These are phyloP conservation scores for Orussus abietinus DNA, from an alignment of 1,140 invertebrate species.

Conservation along the genomic window DNA sequence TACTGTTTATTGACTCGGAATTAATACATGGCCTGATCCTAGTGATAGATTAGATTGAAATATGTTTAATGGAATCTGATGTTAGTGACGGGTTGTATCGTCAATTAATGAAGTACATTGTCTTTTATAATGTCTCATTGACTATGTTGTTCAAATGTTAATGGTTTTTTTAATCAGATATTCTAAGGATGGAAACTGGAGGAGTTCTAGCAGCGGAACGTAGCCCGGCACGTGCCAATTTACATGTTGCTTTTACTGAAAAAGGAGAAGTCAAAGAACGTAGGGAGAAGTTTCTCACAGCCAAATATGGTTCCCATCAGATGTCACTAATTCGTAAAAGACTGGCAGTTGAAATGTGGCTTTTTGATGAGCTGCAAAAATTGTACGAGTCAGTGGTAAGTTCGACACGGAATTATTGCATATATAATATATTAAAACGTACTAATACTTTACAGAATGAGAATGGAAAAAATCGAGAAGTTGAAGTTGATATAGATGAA, in stretches of 20 bases:
- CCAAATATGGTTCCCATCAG: slow-evolving; percentile 94
- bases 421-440: slow-evolving; percentile 5
- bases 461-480: slow-evolving; percentile 63
- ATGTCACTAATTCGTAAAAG: slow-evolving; percentile 94
- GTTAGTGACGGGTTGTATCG: no score
- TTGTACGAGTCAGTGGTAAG: slow-evolving; percentile 79
- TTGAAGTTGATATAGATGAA: slow-evolving; percentile 92
- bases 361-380: slow-evolving; percentile 90
- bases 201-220: slow-evolving; percentile 57
- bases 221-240: slow-evolving; percentile 71
- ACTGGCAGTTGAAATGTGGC: slow-evolving; percentile 94
- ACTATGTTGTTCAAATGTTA: no score
- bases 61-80: no score
- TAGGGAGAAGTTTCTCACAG: slow-evolving; percentile 90
- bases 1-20: no score
- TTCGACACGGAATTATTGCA: slow-evolving; percentile 20
- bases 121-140: background rate
- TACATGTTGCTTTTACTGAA: slow-evolving; percentile 85
- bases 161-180: no score
- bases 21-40: no score
- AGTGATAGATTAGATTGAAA: no score
- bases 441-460: slow-evolving; percentile 51
- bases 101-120: background rate
- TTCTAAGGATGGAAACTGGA: slow-evolving; percentile 42
- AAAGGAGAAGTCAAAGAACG: slow-evolving; percentile 83